phyloP scores from a whole-genome alignment of 2,888 invertebrate genomes.

The Volucella inflata region DNA sequence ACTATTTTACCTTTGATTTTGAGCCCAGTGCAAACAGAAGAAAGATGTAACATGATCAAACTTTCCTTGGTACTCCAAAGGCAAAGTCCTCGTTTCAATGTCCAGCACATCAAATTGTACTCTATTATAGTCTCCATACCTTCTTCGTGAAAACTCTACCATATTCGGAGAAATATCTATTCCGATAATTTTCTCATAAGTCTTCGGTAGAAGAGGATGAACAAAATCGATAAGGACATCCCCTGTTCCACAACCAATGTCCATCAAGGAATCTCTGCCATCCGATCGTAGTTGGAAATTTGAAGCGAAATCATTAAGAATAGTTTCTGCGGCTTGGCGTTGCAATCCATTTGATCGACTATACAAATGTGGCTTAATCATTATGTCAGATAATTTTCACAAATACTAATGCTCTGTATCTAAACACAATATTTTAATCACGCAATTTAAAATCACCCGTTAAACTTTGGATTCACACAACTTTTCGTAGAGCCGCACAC shows the following conservation, averaged over 20 bases:
- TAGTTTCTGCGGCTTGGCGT: constrained; percentile 86
- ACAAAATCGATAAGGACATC: constrained; percentile 87
- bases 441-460: no score
- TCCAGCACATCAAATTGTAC: constrained; percentile 85
- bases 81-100: constrained; percentile 85
- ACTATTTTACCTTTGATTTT: constrained; percentile 86
- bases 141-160: constrained; percentile 87
- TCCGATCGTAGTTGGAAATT: constrained; percentile 85
- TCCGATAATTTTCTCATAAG: constrained; percentile 85
- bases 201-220: constrained; percentile 86
- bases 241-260: constrained; percentile 91
- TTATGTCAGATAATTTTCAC: constrained; percentile 76
- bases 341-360: constrained; percentile 88
- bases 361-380: constrained; percentile 89
- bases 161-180: constrained; percentile 88
- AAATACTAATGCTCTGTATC: no score
- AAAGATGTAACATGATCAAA: constrained; percentile 91
- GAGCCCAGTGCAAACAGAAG: constrained; percentile 92
- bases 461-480: no score
- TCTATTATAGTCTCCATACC: constrained; percentile 82
- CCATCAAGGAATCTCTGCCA: constrained; percentile 85
- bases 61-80: constrained; percentile 83
- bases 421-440: no score
- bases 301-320: constrained; percentile 87
- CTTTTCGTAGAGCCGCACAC: no score